A percentile compares a stretch with the other conserved stretches of the same genome.
phyloP scores from a whole-genome alignment of 1,140 invertebrate genomes.

The Drosophila bipectinata region DNA sequence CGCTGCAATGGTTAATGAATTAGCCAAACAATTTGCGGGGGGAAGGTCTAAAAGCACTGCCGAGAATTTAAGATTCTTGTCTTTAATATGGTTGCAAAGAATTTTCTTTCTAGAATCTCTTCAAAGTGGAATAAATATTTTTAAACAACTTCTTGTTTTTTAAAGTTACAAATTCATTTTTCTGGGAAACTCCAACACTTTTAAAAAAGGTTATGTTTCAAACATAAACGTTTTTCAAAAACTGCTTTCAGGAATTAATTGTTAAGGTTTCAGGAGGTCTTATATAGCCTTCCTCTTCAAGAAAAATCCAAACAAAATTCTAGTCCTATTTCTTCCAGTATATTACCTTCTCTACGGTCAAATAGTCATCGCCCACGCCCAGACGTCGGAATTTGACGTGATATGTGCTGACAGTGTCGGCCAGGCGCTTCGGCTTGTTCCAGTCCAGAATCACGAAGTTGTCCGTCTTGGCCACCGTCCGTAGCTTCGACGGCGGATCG shows the following conservation, averaged over 20 bases:
- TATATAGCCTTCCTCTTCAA: no score
- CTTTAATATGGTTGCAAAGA: no score
- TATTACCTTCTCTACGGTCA: conserved; percentile 85
- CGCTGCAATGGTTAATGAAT: conserved; percentile 84
- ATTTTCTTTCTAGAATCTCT: no score
- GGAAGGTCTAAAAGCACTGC: conserved; percentile 9
- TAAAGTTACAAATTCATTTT: no score
- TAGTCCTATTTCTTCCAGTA: neutral
- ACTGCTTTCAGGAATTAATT: no score
- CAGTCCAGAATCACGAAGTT: conserved; percentile 92
- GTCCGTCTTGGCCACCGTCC: conserved; percentile 89
- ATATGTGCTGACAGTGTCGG: conserved; percentile 89
- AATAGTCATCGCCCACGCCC: conserved; percentile 85
- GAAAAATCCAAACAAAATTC: neutral
- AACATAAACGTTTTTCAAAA: no score
- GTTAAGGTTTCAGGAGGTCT: no score
- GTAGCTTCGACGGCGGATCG: conserved; percentile 87
- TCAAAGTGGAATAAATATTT: neutral
- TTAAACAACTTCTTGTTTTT: no score
- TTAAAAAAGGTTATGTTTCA: neutral
- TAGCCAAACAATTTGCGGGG: conserved; percentile 36
- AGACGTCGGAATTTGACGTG: conserved; percentile 88
- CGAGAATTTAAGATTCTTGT: neutral
- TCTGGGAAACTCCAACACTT: neutral
- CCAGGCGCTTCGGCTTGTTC: conserved; percentile 88